Conservation (phyloP, 2,888 invertebrate genomes). For the Folsomia candida region DNA sequence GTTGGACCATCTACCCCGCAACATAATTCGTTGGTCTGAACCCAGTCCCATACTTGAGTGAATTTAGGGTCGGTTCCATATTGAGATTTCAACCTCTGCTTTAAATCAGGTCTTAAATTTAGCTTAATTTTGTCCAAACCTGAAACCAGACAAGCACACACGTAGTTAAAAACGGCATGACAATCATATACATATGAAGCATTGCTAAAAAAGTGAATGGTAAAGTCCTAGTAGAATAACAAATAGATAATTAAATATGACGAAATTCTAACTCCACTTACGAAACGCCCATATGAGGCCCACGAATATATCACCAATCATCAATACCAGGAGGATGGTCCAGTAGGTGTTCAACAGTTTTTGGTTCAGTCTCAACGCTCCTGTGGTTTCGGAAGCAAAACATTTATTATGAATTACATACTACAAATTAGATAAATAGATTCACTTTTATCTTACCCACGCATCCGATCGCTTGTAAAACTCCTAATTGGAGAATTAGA, state of each 20-base stretch:
- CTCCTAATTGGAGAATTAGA: conserved; percentile 68
- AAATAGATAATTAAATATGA: too few species aligned
- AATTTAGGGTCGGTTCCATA: conserved; percentile 72
- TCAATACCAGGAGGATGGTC: conserved; percentile 72
- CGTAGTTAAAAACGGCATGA: too few species aligned
- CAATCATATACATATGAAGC: too few species aligned
- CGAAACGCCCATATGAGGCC: conserved; percentile 83
- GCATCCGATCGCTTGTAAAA: conserved; percentile 66
- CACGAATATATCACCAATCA: conserved; percentile 79
- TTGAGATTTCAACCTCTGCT: conserved; percentile 63
- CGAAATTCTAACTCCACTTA: too few species aligned
- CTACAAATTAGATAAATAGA: too few species aligned
- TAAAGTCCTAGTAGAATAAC: too few species aligned
- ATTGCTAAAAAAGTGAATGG: too few species aligned
- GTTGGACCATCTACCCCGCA: conserved; percentile 72
- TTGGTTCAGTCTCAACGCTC: conserved; percentile 75
- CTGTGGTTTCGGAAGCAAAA: too few species aligned
- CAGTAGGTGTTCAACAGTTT: conserved; percentile 79
- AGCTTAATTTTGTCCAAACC: conserved; percentile 72
- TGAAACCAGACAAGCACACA: too few species aligned
- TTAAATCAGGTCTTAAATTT: conserved; percentile 66
- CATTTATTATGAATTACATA: too few species aligned
- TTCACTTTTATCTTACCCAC: too few species aligned
- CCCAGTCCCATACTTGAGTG: conserved; percentile 56
- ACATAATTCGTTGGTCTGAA: conserved; percentile 58